Conservation (phyloP, 2,797 vertebrate genomes). For the Chlorospingus flavigularis region DNA sequence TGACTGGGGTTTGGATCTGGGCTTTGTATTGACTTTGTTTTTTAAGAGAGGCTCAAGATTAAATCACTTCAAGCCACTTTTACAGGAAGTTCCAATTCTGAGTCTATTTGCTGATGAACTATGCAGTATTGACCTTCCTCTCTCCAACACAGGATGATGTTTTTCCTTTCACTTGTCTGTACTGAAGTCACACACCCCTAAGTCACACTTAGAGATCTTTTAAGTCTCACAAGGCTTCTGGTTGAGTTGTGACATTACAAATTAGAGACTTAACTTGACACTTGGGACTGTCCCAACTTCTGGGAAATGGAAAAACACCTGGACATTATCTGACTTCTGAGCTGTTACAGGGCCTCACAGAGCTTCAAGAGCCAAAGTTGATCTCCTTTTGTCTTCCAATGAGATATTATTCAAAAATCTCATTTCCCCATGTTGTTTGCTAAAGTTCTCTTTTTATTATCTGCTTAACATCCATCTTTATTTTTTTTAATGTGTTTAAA, state of each 20-base stretch:
- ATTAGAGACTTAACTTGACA: not conserved
- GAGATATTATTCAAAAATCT: not conserved
- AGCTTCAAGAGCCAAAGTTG: not conserved
- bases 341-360: not conserved
- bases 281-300: not conserved
- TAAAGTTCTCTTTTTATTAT: not conserved
- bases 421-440: not conserved
- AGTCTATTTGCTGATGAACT: not conserved
- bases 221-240: not conserved
- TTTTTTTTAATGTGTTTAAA: not conserved
- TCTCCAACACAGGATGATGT: not conserved
- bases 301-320: not conserved
- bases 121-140: not conserved
- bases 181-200: not conserved
- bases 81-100: not conserved
- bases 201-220: not conserved
- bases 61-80: not conserved
- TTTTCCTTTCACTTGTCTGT: not conserved
- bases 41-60: not conserved
- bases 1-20: not conserved
- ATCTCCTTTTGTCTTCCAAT: not conserved
- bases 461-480: not conserved
- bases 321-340: rapidly evolving
- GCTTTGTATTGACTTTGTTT: not conserved
- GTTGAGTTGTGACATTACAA: not conserved